phyloP scores from a whole-genome alignment of 2,888 invertebrate species.

The Dryobota labecula region DNA sequence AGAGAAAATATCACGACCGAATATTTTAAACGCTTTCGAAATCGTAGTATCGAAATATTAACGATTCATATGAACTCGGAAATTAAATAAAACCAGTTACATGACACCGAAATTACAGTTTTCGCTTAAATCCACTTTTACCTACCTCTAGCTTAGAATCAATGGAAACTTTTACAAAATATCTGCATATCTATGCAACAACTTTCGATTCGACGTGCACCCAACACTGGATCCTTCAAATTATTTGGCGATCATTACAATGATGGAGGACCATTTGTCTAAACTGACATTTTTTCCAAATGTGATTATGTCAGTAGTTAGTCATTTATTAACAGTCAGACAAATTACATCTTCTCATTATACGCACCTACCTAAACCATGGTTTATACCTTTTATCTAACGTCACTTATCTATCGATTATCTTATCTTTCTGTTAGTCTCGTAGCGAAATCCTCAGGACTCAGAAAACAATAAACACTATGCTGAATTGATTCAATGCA shows the following conservation, averaged over 20 bases:
- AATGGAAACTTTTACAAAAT: constrained; percentile 52
- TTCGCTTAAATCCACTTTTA: constrained; percentile 69
- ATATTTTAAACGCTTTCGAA: constrained; percentile 71
- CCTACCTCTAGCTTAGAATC: constrained; percentile 61
- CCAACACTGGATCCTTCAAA: constrained; percentile 25
- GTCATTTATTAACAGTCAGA: not conserved
- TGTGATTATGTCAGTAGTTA: not conserved
- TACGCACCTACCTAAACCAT: not conserved
- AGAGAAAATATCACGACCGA: constrained; percentile 69
- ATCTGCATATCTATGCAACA: constrained; percentile 44
- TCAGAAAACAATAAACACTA: not conserved
- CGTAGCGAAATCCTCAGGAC: not conserved
- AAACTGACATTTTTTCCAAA: not conserved
- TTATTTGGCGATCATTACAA: constrained; percentile 2
- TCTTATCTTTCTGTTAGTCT: not conserved
- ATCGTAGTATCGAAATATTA: constrained; percentile 66
- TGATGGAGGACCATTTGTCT: constrained; percentile 11
- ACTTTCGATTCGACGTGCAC: constrained; percentile 57
- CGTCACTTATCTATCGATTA: not conserved
- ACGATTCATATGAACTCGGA: constrained; percentile 72
- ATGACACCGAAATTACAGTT: constrained; percentile 65
- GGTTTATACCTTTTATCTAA: not conserved
- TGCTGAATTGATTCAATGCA: not conserved
- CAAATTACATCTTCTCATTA: constrained; percentile 15
- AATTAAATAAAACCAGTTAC: constrained; percentile 68